phyloP scores from a whole-genome alignment of 2,888 invertebrate species.

The Sthenelais limicola region DNA sequence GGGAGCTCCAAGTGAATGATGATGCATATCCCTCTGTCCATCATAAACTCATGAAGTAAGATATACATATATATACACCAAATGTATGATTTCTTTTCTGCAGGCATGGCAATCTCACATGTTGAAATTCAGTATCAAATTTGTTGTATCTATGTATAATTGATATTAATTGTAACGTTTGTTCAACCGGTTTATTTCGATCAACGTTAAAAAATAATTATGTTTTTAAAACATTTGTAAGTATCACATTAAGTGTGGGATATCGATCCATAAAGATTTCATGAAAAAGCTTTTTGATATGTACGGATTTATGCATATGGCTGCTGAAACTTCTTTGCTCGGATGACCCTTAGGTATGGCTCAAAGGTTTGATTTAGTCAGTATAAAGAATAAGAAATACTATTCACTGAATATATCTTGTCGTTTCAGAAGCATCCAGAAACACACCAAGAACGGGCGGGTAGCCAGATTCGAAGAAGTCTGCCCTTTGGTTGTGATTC shows the following conservation, averaged over 20 bases:
- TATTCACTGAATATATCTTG: background rate
- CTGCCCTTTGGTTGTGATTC: constrained; percentile 5
- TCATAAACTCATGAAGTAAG: constrained; percentile 19
- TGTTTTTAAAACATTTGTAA: too few relatives aligned
- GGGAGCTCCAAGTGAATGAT: background rate
- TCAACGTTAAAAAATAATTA: too few relatives aligned
- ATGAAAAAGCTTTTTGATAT: background rate
- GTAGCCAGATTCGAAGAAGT: background rate
- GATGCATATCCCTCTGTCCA: background rate
- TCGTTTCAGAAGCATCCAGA: constrained; percentile 5
- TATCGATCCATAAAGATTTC: background rate
- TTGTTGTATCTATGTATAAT: too few relatives aligned
- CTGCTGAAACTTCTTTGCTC: too few relatives aligned
- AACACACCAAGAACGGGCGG: background rate
- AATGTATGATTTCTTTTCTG: background rate
- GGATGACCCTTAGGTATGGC: too few relatives aligned
- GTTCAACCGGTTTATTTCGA: too few relatives aligned
- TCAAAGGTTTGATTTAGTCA: too few relatives aligned
- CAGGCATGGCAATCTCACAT: too few relatives aligned
- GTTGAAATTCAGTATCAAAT: too few relatives aligned
- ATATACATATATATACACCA: background rate
- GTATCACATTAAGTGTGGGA: too few relatives aligned
- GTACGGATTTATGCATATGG: background rate
- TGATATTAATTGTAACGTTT: too few relatives aligned
- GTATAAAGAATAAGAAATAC: background rate